Conservation (phyloP, 2,888 invertebrate genomes). For the Allophyes oxyacanthae region DNA sequence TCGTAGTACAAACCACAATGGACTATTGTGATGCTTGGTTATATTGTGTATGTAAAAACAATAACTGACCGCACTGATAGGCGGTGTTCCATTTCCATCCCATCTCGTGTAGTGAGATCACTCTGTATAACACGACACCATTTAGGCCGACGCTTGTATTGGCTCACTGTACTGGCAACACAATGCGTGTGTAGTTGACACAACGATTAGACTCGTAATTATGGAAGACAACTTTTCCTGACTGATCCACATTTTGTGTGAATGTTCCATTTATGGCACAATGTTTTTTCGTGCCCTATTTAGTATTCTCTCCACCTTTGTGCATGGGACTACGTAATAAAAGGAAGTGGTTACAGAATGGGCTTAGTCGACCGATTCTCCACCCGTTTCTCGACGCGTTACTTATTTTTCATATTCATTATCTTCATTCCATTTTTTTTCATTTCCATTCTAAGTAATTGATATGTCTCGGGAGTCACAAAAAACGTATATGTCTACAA, state of each 20-base stretch:
- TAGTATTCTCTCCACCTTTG: constrained; percentile 40
- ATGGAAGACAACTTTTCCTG: constrained; percentile 33
- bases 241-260: constrained; percentile 23
- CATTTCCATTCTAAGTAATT: constrained; percentile 44
- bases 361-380: constrained; percentile 19
- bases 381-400: constrained; percentile 19
- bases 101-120: constrained; percentile 49
- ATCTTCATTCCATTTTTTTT: constrained; percentile 44
- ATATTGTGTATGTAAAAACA: constrained; percentile 63
- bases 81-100: constrained; percentile 59
- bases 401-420: too few relatives aligned
- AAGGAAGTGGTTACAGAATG: constrained; percentile 22
- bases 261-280: constrained; percentile 27
- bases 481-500: constrained; percentile 46
- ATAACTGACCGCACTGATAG: constrained; percentile 66
- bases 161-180: constrained; percentile 22
- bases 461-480: constrained; percentile 47
- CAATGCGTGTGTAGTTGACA: constrained; percentile 37
- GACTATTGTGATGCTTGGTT: constrained; percentile 50
- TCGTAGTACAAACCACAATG: constrained; percentile 57
- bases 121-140: constrained; percentile 42
- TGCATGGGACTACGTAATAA: constrained; percentile 13
- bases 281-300: constrained; percentile 27
- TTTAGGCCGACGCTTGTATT: constrained; percentile 40
- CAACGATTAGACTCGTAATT: constrained; percentile 41